Evolutionary conservation across 2,888 invertebrate species (phyloP), one percentile per base, ranked within the genome.

Genomic region (Pandemis cinnamomeana): DNA sequence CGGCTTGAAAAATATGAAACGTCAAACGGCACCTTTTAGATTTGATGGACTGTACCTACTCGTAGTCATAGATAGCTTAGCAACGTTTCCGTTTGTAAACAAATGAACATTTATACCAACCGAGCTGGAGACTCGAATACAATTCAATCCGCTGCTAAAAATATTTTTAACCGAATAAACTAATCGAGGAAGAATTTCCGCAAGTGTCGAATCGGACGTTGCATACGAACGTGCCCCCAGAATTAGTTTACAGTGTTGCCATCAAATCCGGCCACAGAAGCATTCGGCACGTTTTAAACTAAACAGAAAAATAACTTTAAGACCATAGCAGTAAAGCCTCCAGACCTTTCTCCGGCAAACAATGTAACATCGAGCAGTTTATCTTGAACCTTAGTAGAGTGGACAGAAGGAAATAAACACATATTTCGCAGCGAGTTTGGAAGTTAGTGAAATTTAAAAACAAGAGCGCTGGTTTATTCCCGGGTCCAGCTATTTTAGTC

Each of bases 201-300:
- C 44, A 68, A 68, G 58, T 68, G 67, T 58, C 67, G 41, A 58
- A 68, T 68, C 4, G 58, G 42, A 58, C 55, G 20, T 13, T 13
- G 44, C 58, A 58, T 11, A n/a, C 58, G 67, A 53, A 67, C 67
- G 67, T 68, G 58, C 1, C n/a, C 67, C 20, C 58, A 44, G 58
- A 55, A 58, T 68, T 44, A 68, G 58, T 58, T 55, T 68, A 68
- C 67, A 68, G 13, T 44, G 58, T 58, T 68, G 67, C 58, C 58
- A 7, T 8, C 7, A 42, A 58, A 68, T 68, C 67, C 67, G 44
- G 20, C 13, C 13, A 27, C 11, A 6, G 20, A 5, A 7, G 42
- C 42, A 20, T 13, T 20, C 20, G 67, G 58, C 67, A 68, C 67
- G 67, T 68, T 27, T 20, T 41, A 41, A 41, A 15, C 53, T 51